Conservation (phyloP, 2,113 vertebrate species). For the Tachycineta bicolor region DNA sequence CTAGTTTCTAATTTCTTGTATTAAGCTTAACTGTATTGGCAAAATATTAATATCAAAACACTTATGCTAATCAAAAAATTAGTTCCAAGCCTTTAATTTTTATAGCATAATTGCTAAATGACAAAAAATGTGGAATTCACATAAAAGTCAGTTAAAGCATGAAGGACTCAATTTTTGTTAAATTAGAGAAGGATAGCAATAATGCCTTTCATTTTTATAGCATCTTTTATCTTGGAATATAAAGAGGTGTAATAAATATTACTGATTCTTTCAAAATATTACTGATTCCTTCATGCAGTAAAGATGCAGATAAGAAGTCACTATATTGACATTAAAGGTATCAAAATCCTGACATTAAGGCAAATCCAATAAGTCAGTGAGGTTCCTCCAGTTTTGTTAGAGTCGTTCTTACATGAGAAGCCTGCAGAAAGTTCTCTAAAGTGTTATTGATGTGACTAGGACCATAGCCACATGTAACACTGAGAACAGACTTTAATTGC, state of each 20-base stretch:
- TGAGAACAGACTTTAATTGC: neutral
- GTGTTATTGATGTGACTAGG: neutral
- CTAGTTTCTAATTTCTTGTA: conserved; percentile 41
- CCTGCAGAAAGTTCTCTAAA: neutral
- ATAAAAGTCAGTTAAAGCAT: neutral
- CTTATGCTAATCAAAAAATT: conserved; percentile 64
- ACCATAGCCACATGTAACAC: neutral
- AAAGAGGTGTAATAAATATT: neutral
- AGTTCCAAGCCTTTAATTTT: conserved; percentile 56
- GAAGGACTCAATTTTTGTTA: neutral
- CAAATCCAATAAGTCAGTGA: neutral
- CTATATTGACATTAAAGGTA: neutral
- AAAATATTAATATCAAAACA: conserved; percentile 68
- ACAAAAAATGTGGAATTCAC: neutral
- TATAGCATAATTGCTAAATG: conserved; percentile 29
- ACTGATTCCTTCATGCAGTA: neutral
- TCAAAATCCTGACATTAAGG: neutral
- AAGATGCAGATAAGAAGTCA: neutral
- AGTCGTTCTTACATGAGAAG: neutral
- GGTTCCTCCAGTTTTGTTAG: fast-evolving
- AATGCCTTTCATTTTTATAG: neutral
- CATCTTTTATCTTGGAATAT: neutral
- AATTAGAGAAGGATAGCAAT: neutral
- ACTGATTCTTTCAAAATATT: neutral
- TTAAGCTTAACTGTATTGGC: conserved; percentile 44